A percentile compares a stretch with the other conserved stretches of the same genome.
phyloP scores from a whole-genome alignment of 2,888 invertebrate species.

The Celastrina argiolus region DNA sequence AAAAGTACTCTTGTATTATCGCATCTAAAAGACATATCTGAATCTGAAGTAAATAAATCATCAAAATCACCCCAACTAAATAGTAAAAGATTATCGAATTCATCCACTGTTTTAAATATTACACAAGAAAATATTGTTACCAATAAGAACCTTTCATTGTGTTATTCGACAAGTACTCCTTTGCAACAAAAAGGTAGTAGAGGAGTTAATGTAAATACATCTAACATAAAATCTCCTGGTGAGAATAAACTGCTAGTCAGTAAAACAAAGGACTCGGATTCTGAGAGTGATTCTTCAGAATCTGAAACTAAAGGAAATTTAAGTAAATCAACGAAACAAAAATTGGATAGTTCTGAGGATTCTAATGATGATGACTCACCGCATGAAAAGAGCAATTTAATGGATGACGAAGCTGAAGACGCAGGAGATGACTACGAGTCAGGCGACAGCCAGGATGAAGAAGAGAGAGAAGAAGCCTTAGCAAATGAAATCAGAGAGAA shows the following conservation, averaged over 20 bases:
- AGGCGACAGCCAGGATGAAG: slow-evolving; percentile 69
- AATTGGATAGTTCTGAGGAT: slow-evolving; percentile 27
- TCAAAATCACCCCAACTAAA: slow-evolving; percentile 42
- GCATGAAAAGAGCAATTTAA: slow-evolving; percentile 40
- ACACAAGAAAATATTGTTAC: slow-evolving; percentile 40
- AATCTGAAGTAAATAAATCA: slow-evolving; percentile 39
- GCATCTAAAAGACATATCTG: slow-evolving; percentile 53
- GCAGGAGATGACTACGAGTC: slow-evolving; percentile 66
- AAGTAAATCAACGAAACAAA: slow-evolving; percentile 28
- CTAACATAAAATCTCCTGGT: slow-evolving; percentile 11
- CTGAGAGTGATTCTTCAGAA: slow-evolving; percentile 30
- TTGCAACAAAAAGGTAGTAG: slow-evolving; percentile 49
- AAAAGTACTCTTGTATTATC: slow-evolving; percentile 59
- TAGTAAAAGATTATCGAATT: slow-evolving; percentile 44
- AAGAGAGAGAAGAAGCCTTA: slow-evolving; percentile 64
- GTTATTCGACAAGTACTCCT: slow-evolving; percentile 62
- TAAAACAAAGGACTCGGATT: slow-evolving; percentile 26
- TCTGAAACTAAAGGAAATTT: slow-evolving; percentile 30
- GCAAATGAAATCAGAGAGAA: slow-evolving; percentile 70
- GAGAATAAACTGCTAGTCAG: slow-evolving; percentile 28
- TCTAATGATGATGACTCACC: slow-evolving; percentile 33
- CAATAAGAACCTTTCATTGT: slow-evolving; percentile 45
- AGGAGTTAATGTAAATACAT: slow-evolving; percentile 15
- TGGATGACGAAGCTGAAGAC: slow-evolving; percentile 61
- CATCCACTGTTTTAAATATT: slow-evolving; percentile 39